Evolutionary conservation across 2,888 invertebrate genomes (phyloP), one percentile per base, ranked within the genome.

Genomic region (Thereva nobilitata): DNA sequence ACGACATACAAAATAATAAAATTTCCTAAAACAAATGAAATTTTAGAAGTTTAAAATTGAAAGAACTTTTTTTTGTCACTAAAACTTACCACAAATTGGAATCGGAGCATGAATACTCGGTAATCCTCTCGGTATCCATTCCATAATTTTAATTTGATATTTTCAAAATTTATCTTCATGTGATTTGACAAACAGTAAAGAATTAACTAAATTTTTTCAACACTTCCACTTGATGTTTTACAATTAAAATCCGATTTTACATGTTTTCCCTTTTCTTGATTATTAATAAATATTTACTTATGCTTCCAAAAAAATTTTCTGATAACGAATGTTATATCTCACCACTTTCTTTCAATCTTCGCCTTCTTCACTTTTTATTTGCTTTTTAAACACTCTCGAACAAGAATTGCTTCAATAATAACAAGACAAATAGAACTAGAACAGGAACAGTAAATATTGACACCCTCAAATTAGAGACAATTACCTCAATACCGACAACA

Each of bases 81-180:
- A 54, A 57, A 75, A 78, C 80, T 80, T 78, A 80, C 80, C 80
- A 78, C 80, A 80, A 76, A 80, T 79, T 75, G 80, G 80, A 75
- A 80, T 80, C 72, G 80, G 80, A 74, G 80, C 80, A 78, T 80
- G 80, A 74, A 80, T 78, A 77, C 78, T 80, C 74, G 80, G 79
- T 77, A 80, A 78, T 80, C 80, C 80, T 80, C 80, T 79, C 76
- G 80, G 80, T 79, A 80, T 78, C 80, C 80, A 80, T 80, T 80
- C 80, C 80, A 80, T 80, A 75, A 78, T 80, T 78, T 79, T 78
- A 76, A 37, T 55, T 41, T 34, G 52, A 52, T 34, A 52, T n/a
- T 8, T 35, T 23, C 34, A 52, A 52, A 5, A 35, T 8, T 34
- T 52, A 52, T 59, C 59, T 49, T 59, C 37, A 35, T 9, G 5